These are phyloP conservation scores for Caenorhabditis doughertyi DNA, from an alignment of 2,888 invertebrate species.

Conservation along the genomic window DNA sequence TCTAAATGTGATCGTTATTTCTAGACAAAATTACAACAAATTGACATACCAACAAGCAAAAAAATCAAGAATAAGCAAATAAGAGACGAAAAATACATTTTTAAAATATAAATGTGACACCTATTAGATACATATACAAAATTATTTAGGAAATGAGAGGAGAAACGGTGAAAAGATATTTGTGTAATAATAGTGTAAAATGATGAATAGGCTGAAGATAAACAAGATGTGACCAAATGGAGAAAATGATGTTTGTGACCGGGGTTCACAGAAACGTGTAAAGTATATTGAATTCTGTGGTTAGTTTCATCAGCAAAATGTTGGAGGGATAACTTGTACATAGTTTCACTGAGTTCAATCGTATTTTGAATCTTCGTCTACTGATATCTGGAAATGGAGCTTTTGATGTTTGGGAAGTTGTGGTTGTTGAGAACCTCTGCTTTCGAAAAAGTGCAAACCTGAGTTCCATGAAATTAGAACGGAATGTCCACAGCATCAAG, in stretches of 20 bases:
- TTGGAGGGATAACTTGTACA: too few species aligned
- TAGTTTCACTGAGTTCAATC: too few species aligned
- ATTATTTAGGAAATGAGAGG: not conserved
- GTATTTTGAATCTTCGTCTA: too few species aligned
- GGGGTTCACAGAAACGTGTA: too few species aligned
- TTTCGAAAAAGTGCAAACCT: too few species aligned
- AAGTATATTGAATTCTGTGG: too few species aligned
- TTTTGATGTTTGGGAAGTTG: too few species aligned
- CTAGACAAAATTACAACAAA: not conserved
- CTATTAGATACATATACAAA: not conserved
- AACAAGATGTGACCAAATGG: slow-evolving; percentile 45
- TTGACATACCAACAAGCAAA: not conserved
- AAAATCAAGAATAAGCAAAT: not conserved
- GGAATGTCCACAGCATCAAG: too few species aligned
- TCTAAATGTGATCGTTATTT: not conserved
- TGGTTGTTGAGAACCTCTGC: too few species aligned
- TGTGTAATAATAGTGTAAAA: slow-evolving; percentile 37
- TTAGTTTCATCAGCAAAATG: too few species aligned
- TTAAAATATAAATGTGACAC: not conserved
- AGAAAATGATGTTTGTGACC: not conserved
- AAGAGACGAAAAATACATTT: not conserved
- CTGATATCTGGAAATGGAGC: too few species aligned
- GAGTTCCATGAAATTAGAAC: too few species aligned
- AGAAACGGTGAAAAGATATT: not conserved
- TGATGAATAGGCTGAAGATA: slow-evolving; percentile 29